Evolutionary conservation across 2,797 vertebrate genomes (phyloP).

Genomic region (Ambastaia sidthimunki): DNA sequence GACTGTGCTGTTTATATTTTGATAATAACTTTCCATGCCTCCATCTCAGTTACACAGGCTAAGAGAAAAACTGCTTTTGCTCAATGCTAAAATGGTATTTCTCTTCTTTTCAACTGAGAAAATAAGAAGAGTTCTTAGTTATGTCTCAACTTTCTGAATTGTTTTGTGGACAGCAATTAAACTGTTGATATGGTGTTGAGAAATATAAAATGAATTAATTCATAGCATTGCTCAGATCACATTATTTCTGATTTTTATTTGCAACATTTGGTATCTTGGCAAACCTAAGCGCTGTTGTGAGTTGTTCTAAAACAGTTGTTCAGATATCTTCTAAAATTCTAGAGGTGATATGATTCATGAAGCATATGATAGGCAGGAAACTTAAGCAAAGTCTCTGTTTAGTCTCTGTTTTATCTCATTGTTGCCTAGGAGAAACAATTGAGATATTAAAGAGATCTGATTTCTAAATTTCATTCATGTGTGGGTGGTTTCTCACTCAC

Average conservation of each 20-base stretch:
- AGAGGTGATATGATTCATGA: no score
- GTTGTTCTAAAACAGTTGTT: no score
- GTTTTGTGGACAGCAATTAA: no score
- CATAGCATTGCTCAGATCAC: no score
- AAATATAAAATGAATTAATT: no score
- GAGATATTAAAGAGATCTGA: not conserved
- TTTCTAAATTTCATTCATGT: not conserved
- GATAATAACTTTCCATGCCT: constrained; percentile 75
- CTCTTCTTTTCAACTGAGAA: not conserved
- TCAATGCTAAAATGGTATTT: not conserved
- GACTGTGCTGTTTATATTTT: constrained; percentile 80
- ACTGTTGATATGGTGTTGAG: no score
- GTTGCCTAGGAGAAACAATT: not conserved
- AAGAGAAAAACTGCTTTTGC: not conserved
- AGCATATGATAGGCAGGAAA: no score
- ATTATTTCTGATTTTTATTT: not conserved
- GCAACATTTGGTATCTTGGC: not conserved
- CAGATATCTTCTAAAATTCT: no score
- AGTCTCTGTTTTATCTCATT: not conserved
- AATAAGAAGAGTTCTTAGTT: not conserved
- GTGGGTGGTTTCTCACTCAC: not conserved
- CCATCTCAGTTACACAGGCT: constrained; percentile 44
- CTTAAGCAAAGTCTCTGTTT: no score
- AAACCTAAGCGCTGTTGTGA: not conserved
- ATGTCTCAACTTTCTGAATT: no score